Conservation (phyloP, 2,113 vertebrate genomes). For the Donacobius atricapilla region DNA sequence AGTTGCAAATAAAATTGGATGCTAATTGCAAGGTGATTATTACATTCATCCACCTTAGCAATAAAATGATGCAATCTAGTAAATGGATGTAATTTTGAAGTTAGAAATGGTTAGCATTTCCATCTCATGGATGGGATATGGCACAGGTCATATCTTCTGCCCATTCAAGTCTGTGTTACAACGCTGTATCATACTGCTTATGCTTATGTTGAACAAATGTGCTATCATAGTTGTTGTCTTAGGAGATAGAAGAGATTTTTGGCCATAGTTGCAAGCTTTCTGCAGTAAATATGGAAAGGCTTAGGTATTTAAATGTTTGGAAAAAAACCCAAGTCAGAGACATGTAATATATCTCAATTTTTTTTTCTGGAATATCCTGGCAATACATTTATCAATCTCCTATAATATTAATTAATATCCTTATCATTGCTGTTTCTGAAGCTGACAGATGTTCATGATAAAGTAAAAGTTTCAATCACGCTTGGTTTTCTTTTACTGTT, state of each 20-base stretch:
- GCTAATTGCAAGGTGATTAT: not conserved
- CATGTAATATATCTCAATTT: not conserved
- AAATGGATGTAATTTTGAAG: not conserved
- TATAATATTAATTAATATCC: not conserved
- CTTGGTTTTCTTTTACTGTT: not conserved
- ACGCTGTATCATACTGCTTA: not conserved
- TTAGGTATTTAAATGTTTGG: not conserved
- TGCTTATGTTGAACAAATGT: not conserved
- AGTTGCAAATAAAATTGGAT: not conserved
- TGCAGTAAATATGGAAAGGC: not conserved
- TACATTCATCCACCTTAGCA: rapidly evolving
- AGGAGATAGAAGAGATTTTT: not conserved
- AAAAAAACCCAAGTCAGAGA: not conserved
- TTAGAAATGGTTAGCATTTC: not conserved
- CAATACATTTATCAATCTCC: not conserved
- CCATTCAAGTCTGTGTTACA: not conserved
- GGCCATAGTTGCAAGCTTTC: not conserved
- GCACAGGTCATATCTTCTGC: not conserved
- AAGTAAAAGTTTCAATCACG: not conserved
- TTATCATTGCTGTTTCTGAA: not conserved
- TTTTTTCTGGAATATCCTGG: not conserved
- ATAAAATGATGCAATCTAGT: not conserved
- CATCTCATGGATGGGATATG: not conserved
- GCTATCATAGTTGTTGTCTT: not conserved
- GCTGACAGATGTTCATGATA: not conserved